Conservation (phyloP, 2,113 vertebrate species). For the Coptodon rendalli region DNA sequence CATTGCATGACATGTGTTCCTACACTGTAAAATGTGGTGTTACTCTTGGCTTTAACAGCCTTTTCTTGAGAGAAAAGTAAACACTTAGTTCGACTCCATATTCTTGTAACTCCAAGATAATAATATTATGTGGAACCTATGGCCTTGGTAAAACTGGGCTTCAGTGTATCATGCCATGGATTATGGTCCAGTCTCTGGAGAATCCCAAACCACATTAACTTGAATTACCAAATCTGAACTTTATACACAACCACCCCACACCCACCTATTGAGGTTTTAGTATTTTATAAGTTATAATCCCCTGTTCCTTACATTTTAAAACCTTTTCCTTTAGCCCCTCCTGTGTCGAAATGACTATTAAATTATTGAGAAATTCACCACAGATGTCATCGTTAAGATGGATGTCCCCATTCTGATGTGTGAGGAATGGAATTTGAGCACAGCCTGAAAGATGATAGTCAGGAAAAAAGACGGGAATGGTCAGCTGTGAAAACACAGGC, state of each 20-base stretch:
- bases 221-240: constrained; percentile 81
- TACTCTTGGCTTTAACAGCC: constrained; percentile 56
- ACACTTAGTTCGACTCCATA: constrained; percentile 64
- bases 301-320: constrained; percentile 46
- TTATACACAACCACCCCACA: constrained; percentile 72
- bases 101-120: constrained; percentile 69
- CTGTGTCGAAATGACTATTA: constrained; percentile 74
- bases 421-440: constrained; percentile 81
- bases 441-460: constrained; percentile 75
- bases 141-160: constrained; percentile 77
- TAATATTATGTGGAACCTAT: constrained; percentile 77
- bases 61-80: constrained; percentile 46
- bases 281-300: constrained; percentile 85
- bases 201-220: constrained; percentile 80
- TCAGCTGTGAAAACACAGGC: constrained; percentile 78
- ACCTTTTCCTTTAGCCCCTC: constrained; percentile 25
- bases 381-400: constrained; percentile 86
- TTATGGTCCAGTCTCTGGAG: constrained; percentile 79
- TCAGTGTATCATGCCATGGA: constrained; percentile 78
- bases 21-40: constrained; percentile 44
- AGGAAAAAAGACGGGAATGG: constrained; percentile 66
- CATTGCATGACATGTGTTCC: constrained; percentile 48
- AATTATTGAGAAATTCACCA: constrained; percentile 83
- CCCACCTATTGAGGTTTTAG: constrained; percentile 71
- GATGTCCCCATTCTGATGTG: constrained; percentile 78